Percentiles rank a stretch among this genome's conserved stretches.
Evolutionary conservation across 1,140 invertebrate genomes (phyloP).

Genomic region (Heliconius hewitsoni): DNA sequence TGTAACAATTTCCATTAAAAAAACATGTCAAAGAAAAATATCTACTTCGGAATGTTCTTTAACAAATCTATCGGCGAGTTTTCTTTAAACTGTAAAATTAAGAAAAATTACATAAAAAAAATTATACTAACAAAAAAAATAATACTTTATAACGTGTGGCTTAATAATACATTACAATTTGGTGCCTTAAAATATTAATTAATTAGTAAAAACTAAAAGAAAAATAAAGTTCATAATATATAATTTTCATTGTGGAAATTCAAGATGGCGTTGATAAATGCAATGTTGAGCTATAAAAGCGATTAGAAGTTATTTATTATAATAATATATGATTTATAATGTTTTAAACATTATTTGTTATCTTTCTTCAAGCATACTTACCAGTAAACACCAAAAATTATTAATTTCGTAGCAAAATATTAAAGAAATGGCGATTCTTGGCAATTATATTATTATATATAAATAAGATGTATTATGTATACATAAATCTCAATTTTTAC

Average conservation of each 20-base stretch:
- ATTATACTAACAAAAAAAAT: conserved; percentile 7
- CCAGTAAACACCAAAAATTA: too few relatives aligned
- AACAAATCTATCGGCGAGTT: conserved; percentile 7
- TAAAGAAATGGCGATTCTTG: too few relatives aligned
- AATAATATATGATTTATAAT: not conserved
- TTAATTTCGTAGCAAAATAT: too few relatives aligned
- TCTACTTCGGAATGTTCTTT: conserved; percentile 17
- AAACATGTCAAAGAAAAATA: conserved; percentile 4
- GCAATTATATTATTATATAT: too few relatives aligned
- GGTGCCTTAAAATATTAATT: conserved; percentile 2
- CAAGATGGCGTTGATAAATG: not conserved
- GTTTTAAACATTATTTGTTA: not conserved
- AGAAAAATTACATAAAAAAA: not conserved
- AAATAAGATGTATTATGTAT: too few relatives aligned
- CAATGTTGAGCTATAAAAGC: conserved; percentile 5
- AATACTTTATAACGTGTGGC: not conserved
- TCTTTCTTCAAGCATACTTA: too few relatives aligned
- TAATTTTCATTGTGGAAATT: not conserved
- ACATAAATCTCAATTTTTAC: too few relatives aligned
- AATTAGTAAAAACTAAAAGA: not conserved
- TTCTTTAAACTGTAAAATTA: conserved; percentile 26
- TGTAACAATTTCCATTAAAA: not conserved
- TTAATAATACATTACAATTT: not conserved
- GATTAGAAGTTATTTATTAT: not conserved
- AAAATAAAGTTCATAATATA: too few relatives aligned